Evolutionary conservation across 1,140 invertebrate species (phyloP).

Genomic region (Sycobia sp.): DNA sequence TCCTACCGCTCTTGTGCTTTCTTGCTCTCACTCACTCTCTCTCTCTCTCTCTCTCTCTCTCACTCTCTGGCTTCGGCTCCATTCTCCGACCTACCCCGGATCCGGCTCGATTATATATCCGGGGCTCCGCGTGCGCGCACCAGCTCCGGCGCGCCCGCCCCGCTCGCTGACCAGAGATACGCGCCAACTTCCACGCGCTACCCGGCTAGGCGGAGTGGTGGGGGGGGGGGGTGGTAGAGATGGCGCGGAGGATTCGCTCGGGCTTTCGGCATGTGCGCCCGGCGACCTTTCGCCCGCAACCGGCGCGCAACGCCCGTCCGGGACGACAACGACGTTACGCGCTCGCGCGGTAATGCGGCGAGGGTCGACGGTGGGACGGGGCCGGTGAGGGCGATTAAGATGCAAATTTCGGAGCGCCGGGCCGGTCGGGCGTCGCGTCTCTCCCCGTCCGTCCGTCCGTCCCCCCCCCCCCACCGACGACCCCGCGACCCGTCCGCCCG

Average conservation of each 20-base stretch:
- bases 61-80: too few species aligned
- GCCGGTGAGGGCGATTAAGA: conserved; percentile 47
- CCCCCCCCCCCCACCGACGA: too few species aligned
- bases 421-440: neutral
- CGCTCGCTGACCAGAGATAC: conserved; percentile 6
- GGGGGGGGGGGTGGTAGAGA: too few species aligned
- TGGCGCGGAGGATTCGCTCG: too few species aligned
- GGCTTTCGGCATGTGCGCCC: neutral
- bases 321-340: conserved; percentile 41
- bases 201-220: too few species aligned
- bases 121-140: neutral
- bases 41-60: too few species aligned
- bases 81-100: too few species aligned
- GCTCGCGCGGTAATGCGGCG: conserved; percentile 39
- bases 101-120: conserved; percentile 41
- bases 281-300: conserved; percentile 3
- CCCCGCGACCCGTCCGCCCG: too few species aligned
- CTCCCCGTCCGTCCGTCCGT: too few species aligned
- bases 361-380: too few species aligned
- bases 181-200: neutral
- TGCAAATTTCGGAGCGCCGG: conserved; percentile 38
- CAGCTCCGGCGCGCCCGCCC: neutral
- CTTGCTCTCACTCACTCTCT: too few species aligned
- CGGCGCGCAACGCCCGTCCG: neutral
- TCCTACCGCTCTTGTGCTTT: too few species aligned